A percentile compares a stretch with the other conserved stretches of the same genome.
Evolutionary conservation across 2,113 vertebrate species (phyloP).

Genomic region (Chlorocebus sabaeus): DNA sequence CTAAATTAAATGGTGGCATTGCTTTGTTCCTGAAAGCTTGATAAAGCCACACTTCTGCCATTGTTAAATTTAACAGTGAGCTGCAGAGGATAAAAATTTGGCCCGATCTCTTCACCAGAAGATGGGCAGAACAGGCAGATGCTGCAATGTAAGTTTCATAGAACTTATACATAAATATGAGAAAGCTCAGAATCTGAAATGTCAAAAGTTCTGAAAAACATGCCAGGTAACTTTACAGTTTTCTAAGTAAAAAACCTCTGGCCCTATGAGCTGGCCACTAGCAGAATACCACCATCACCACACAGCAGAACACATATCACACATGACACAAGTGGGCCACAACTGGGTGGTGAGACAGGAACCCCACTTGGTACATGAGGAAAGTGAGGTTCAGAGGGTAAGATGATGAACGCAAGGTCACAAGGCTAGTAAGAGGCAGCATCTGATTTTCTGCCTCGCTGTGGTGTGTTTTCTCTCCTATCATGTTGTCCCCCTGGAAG

Average conservation of each 20-base stretch:
- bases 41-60: conserved; percentile 30
- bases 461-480: background rate
- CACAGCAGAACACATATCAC: background rate
- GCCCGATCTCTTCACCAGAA: conserved; percentile 39
- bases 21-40: conserved; percentile 43
- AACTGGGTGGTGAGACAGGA: background rate
- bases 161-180: conserved; percentile 51
- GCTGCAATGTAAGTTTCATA: background rate
- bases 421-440: background rate
- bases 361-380: background rate
- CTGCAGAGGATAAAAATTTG: conserved; percentile 48
- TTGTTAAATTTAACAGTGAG: conserved; percentile 9
- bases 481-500: background rate
- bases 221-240: background rate
- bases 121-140: conserved; percentile 8
- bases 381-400: background rate
- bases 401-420: background rate
- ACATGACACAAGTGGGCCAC: background rate
- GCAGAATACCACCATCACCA: rapidly evolving
- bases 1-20: conserved; percentile 56
- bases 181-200: background rate
- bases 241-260: background rate
- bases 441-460: background rate
- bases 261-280: background rate
- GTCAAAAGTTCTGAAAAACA: background rate